phyloP scores from a whole-genome alignment of 2,797 vertebrate genomes.

The Bucorvus abyssinicus region DNA sequence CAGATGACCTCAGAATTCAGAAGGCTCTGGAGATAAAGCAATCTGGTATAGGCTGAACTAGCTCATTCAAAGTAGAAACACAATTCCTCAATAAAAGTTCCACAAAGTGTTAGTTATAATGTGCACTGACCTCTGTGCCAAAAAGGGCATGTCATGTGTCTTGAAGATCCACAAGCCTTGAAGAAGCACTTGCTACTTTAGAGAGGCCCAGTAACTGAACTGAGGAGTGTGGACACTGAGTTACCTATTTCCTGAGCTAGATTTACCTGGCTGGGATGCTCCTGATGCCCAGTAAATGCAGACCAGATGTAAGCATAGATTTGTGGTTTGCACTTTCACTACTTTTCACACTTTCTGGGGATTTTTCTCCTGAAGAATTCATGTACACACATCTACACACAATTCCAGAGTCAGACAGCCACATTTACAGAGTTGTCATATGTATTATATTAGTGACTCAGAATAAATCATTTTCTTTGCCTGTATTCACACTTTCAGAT shows the following conservation, averaged over 20 bases:
- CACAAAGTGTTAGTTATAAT: not conserved
- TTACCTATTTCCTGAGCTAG: not conserved
- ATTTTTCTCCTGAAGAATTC: not conserved
- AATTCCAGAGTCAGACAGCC: not conserved
- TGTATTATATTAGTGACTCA: not conserved
- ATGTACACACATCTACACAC: fast-evolving
- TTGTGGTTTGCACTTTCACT: not conserved
- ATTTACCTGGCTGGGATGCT: not conserved
- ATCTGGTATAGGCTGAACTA: not conserved
- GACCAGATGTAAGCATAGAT: not conserved
- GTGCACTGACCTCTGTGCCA: not conserved
- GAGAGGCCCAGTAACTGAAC: not conserved
- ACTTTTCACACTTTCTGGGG: not conserved
- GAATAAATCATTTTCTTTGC: not conserved
- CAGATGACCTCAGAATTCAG: not conserved
- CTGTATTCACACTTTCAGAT: not conserved
- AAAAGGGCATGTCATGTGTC: not conserved
- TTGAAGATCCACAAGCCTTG: not conserved
- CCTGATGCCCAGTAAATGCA: not conserved
- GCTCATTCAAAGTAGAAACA: not conserved
- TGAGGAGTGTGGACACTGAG: not conserved
- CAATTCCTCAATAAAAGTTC: not conserved
- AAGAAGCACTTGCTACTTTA: not conserved
- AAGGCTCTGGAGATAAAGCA: not conserved
- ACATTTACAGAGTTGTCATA: not conserved